phyloP scores from a whole-genome alignment of 2,797 vertebrate species.

The Enteromius unitaeniatus region DNA sequence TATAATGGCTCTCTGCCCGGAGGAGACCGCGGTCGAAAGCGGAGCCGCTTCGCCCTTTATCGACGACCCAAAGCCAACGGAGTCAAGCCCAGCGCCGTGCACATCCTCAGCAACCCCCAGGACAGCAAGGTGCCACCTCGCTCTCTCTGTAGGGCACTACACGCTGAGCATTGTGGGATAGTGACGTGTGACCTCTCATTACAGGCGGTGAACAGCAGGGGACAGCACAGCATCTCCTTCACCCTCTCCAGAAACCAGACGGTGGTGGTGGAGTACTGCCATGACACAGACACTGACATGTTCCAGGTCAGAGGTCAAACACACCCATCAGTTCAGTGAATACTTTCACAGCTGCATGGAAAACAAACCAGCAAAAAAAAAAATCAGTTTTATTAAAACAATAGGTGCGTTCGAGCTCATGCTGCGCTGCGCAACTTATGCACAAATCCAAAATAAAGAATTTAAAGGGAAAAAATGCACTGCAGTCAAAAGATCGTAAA shows the following conservation, averaged over 20 bases:
- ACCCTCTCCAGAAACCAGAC: slow-evolving; percentile 95
- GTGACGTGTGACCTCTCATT: slow-evolving; percentile 62
- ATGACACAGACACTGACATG: slow-evolving; percentile 96
- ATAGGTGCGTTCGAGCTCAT: no score
- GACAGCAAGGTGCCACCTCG: slow-evolving; percentile 86
- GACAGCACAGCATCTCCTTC: slow-evolving; percentile 97
- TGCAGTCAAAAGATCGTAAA: no score
- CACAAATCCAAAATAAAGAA: no score
- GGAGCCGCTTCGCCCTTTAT: slow-evolving; percentile 95
- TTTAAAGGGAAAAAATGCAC: no score
- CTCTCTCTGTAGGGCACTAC: not conserved
- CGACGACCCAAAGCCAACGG: slow-evolving; percentile 91
- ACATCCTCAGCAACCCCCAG: slow-evolving; percentile 93
- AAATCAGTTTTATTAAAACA: no score
- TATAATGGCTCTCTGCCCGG: slow-evolving; percentile 97
- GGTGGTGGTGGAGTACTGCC: slow-evolving; percentile 95
- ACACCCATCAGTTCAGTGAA: no score
- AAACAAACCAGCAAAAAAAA: no score
- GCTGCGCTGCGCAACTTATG: no score
- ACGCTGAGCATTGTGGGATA: not conserved
- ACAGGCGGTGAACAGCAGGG: slow-evolving; percentile 94
- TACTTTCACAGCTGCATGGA: no score
- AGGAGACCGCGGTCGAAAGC: slow-evolving; percentile 92
- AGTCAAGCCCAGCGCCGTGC: slow-evolving; percentile 93
- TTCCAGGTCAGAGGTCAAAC: slow-evolving; percentile 88